phyloP scores from a whole-genome alignment of 2,888 invertebrate species.

The Eulithis testata region DNA sequence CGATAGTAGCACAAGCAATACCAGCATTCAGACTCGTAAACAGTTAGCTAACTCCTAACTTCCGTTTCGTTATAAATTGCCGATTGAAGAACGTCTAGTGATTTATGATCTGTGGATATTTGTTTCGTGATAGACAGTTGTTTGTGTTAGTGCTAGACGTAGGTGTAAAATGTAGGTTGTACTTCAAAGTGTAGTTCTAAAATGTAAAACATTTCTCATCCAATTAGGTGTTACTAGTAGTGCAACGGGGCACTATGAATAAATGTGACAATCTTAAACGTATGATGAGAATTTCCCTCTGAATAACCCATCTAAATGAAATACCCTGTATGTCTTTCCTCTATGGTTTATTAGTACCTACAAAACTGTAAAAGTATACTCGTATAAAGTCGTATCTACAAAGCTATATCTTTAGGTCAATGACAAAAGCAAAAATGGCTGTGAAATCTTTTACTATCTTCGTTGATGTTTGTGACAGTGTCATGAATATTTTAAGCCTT shows the following conservation, averaged over 20 bases:
- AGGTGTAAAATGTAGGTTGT: constrained; percentile 19
- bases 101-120: constrained; percentile 64
- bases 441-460: too few species aligned
- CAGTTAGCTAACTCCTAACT: constrained; percentile 57
- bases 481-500: not conserved
- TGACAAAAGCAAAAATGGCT: too few species aligned
- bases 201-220: not conserved
- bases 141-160: constrained; percentile 52
- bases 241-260: too few species aligned
- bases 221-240: not conserved
- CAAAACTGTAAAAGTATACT: too few species aligned
- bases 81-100: constrained; percentile 63
- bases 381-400: too few species aligned
- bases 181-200: not conserved
- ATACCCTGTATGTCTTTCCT: too few species aligned
- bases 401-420: too few species aligned
- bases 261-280: too few species aligned
- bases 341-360: too few species aligned
- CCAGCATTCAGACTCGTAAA: constrained; percentile 42
- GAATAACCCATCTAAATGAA: too few species aligned
- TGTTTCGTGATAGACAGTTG: constrained; percentile 59
- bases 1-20: constrained; percentile 38
- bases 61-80: constrained; percentile 67
- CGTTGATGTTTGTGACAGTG: too few species aligned
- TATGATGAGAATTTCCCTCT: too few species aligned